These are phyloP conservation scores for Aythya fuligula DNA, from an alignment of 2,797 vertebrate species.

Conservation along the genomic window DNA sequence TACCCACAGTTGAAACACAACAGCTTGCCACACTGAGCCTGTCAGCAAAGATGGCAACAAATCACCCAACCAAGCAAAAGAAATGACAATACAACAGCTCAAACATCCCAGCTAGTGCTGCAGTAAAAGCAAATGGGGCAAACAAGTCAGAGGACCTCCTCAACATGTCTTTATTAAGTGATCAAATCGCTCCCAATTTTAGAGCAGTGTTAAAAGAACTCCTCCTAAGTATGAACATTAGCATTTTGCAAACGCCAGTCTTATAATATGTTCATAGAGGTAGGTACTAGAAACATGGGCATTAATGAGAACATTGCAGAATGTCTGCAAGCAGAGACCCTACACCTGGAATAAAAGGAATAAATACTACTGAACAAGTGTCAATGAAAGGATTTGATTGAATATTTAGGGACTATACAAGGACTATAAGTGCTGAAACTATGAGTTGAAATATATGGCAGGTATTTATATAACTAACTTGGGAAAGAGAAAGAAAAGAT, in stretches of 20 bases:
- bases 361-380: constrained; percentile 48
- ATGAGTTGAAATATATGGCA: constrained; percentile 50
- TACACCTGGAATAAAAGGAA: constrained; percentile 58
- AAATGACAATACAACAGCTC: background rate
- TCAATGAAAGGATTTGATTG: constrained; percentile 67
- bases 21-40: background rate
- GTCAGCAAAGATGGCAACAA: background rate
- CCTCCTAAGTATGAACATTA: background rate
- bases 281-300: constrained; percentile 36
- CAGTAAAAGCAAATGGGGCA: background rate
- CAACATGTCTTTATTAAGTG: constrained; percentile 9
- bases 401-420: constrained; percentile 45
- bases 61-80: background rate
- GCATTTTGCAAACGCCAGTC: constrained; percentile 23
- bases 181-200: constrained; percentile 7
- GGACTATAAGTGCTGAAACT: constrained; percentile 63
- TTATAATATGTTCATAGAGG: constrained; percentile 48
- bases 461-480: constrained; percentile 64
- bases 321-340: constrained; percentile 52
- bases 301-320: constrained; percentile 51
- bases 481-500: constrained; percentile 44
- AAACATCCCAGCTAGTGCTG: background rate
- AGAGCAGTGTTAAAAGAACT: constrained; percentile 12
- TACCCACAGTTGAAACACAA: background rate
- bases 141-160: constrained; percentile 26